These are phyloP conservation scores for Troilus luridus DNA, from an alignment of 2,888 invertebrate genomes.

Conservation along the genomic window DNA sequence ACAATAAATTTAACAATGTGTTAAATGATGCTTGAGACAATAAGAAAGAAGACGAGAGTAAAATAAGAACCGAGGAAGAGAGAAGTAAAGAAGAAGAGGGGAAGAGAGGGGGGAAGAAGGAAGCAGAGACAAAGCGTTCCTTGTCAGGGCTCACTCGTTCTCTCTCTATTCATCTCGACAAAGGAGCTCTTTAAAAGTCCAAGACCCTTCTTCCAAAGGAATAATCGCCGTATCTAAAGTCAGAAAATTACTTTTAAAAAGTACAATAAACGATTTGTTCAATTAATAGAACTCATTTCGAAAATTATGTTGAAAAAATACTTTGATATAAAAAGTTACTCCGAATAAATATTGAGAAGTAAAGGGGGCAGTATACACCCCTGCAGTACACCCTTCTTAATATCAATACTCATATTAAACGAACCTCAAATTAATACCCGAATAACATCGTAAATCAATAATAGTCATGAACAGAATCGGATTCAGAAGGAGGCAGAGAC, in stretches of 20 bases:
- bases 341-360: too few relatives aligned
- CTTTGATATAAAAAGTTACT: neutral
- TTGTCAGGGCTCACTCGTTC: neutral
- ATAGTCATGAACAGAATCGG: too few relatives aligned
- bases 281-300: neutral
- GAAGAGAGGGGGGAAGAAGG: neutral
- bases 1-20: constrained; percentile 38
- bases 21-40: neutral
- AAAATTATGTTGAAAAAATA: neutral
- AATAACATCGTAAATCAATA: too few relatives aligned
- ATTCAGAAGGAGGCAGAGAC: too few relatives aligned
- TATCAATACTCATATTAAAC: too few relatives aligned
- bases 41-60: constrained; percentile 1
- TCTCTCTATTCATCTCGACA: neutral
- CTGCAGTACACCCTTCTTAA: too few relatives aligned
- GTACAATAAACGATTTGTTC: neutral
- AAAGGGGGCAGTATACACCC: too few relatives aligned
- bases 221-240: neutral
- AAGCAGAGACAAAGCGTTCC: neutral
- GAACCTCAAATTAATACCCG: too few relatives aligned
- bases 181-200: constrained; percentile 13
- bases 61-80: constrained; percentile 9
- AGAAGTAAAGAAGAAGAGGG: neutral
- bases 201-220: neutral
- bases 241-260: neutral